These are phyloP conservation scores for Oasisia sp. DNA, from an alignment of 2,888 invertebrate genomes.

Conservation along the genomic window DNA sequence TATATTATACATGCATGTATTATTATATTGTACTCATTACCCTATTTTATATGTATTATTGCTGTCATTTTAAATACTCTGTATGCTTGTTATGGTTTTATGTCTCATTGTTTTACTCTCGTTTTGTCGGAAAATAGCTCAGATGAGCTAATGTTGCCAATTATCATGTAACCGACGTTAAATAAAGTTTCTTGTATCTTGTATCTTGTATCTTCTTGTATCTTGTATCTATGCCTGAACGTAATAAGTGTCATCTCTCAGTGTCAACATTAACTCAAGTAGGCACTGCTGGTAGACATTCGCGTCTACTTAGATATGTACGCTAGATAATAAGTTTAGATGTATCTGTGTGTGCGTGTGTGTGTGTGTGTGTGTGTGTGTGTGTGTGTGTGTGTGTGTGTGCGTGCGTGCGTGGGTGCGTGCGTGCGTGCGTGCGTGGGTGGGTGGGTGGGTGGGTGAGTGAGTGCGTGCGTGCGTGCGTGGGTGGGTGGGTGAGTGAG, in stretches of 20 bases:
- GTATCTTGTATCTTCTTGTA: no score
- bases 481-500: not conserved
- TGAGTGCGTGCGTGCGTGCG: not conserved
- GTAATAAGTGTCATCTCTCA: not conserved
- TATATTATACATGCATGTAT: no score
- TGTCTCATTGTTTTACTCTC: no score
- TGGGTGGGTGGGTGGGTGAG: not conserved
- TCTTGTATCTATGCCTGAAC: no score
- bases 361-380: conserved; percentile 1
- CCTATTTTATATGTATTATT: no score
- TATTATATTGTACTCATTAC: no score
- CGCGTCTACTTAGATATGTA: not conserved
- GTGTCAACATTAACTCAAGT: not conserved
- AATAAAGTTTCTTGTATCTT: no score
- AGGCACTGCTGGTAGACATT: not conserved
- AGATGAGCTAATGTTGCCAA: no score
- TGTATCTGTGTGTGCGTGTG: not conserved
- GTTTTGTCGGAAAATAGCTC: no score
- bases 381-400: conserved; percentile 1
- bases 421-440: not conserved
- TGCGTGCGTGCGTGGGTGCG: not conserved
- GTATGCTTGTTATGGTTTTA: no score
- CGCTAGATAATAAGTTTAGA: not conserved
- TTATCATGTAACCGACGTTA: no score
- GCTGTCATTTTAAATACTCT: no score